Evolutionary conservation across 2,888 invertebrate species (phyloP), one percentile per base, ranked within the genome.

Genomic region (Perdita meconis): DNA sequence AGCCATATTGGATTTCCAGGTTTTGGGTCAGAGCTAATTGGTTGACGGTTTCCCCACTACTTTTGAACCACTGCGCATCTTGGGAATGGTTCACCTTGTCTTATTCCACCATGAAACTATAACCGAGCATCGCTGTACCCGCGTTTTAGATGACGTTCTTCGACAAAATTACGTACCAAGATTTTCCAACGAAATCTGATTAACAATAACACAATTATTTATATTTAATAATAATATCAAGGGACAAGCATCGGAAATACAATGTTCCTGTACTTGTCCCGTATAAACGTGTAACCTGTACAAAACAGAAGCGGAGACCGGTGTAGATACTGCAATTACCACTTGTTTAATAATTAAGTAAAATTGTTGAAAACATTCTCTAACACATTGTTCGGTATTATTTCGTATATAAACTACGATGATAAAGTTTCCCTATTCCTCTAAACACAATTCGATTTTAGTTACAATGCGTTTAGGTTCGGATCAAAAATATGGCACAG

Each of bases 401-500:
- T 36, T 26, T 24, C 36, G 26, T 64, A 36, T 26, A 38, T 36
- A 16, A 16, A 19, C 26, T 64, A 53, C 26, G 22, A 63, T 51
- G 30, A n/a, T n/a, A n/a, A n/a, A 26, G 16, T 24, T 36, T 26
- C 24, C 8, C 51, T 64, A 64, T 53, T 53, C 4, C 13, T 19
- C 64, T 64, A 64, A 53, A 64, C 51, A 26, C 22, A 47, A 47
- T 47, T 22, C 6, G 19, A 19, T 2, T 64, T 53, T 26, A 13
- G 26, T 40, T 40, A 19, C 12, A 57, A 40, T 6, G 34, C 22
- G 64, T 64, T 24, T 53, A 64, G n/a, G 24, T 63, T 51, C 38
- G 36, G 36, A 64, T 64, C 51, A 64, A 51, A 64, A 53, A 53
- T 53, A 64, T 64, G 26, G 53, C 53, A 64, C 53, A 53, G 64